Evolutionary conservation across 2,797 vertebrate genomes (phyloP).

Genomic region (Aeoliscus strigatus): DNA sequence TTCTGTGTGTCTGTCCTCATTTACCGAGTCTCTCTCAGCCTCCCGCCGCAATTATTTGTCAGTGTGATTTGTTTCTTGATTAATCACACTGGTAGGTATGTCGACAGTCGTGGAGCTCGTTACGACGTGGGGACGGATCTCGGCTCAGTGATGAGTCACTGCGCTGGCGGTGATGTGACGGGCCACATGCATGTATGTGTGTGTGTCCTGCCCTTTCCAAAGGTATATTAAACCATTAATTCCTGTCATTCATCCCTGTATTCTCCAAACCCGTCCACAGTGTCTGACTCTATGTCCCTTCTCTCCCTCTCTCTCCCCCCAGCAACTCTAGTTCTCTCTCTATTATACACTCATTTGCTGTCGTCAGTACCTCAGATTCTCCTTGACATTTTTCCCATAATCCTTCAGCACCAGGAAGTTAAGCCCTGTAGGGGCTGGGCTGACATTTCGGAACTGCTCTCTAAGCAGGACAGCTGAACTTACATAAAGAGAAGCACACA

Average conservation of each 20-base stretch:
- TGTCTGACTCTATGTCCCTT: constrained; percentile 26
- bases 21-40: too few relatives aligned
- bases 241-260: constrained; percentile 48
- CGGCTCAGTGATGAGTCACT: too few relatives aligned
- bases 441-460: constrained; percentile 73
- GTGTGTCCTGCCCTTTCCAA: constrained; percentile 44
- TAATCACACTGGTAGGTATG: too few relatives aligned
- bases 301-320: constrained; percentile 1
- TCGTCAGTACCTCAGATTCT: constrained; percentile 55
- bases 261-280: constrained; percentile 38
- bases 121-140: too few relatives aligned
- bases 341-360: constrained; percentile 46
- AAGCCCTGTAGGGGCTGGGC: constrained; percentile 62
- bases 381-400: constrained; percentile 75
- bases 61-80: too few relatives aligned
- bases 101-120: too few relatives aligned
- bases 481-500: constrained; percentile 9
- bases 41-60: too few relatives aligned
- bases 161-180: too few relatives aligned
- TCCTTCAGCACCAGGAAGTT: constrained; percentile 68
- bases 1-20: too few relatives aligned
- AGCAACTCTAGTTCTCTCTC: constrained; percentile 9
- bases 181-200: constrained; percentile 16
- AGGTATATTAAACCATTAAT: constrained; percentile 46
- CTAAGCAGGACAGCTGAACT: constrained; percentile 58